These are phyloP conservation scores for Pseudolaguvia tuberculata DNA, from an alignment of 2,113 vertebrate species.

Conservation along the genomic window DNA sequence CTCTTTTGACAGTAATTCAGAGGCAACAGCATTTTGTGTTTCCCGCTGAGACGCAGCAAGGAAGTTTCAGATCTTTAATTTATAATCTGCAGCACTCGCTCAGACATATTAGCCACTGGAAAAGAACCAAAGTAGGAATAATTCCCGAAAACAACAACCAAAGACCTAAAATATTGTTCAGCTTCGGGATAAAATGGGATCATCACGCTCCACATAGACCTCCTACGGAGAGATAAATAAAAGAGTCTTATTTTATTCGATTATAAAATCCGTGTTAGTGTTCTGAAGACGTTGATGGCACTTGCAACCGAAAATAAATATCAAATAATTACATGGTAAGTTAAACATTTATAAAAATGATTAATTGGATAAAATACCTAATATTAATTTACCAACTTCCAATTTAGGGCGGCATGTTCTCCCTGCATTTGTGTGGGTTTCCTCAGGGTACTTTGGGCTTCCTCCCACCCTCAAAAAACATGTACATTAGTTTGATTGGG, in stretches of 20 bases:
- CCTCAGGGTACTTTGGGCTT: no score
- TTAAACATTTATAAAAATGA: constrained; percentile 7
- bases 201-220: constrained; percentile 37
- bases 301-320: background rate
- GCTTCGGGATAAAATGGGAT: constrained; percentile 26
- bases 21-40: constrained; percentile 54
- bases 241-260: constrained; percentile 21
- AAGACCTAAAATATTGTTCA: constrained; percentile 27
- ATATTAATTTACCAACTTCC: background rate
- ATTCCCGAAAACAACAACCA: constrained; percentile 40
- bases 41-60: constrained; percentile 59
- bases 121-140: constrained; percentile 34
- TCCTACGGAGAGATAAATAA: constrained; percentile 16
- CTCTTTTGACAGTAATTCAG: constrained; percentile 64
- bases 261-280: constrained; percentile 31
- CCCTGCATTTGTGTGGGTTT: no score
- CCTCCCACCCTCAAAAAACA: no score
- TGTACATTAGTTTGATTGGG: no score
- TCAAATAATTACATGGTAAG: constrained; percentile 34
- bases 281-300: constrained; percentile 10
- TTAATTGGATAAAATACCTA: background rate
- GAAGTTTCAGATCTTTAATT: constrained; percentile 67
- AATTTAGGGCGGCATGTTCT: no score
- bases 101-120: constrained; percentile 34
- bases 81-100: constrained; percentile 48